Percentiles rank a stretch among this genome's conserved stretches.
phyloP scores from a whole-genome alignment of 2,797 vertebrate species.

The Lepus oiostolus region DNA sequence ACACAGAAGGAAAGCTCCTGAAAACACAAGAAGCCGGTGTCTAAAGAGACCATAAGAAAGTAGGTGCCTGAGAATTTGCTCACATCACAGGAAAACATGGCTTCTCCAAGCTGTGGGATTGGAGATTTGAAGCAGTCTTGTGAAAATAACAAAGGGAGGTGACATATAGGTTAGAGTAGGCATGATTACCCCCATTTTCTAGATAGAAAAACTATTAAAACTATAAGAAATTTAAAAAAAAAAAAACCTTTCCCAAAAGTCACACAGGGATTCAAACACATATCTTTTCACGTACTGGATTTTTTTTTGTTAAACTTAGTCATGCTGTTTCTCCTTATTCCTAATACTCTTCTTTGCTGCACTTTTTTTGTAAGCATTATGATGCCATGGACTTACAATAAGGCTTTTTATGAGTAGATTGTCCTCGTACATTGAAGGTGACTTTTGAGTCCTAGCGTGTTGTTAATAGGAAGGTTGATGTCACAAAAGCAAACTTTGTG shows the following conservation, averaged over 20 bases:
- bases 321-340: not conserved
- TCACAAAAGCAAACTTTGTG: not conserved
- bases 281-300: conserved; percentile 32
- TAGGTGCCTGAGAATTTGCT: conserved; percentile 26
- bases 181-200: not conserved
- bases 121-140: not conserved
- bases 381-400: not conserved
- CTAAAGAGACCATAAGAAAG: not conserved
- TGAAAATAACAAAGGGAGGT: conserved; percentile 12
- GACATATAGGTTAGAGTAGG: not conserved
- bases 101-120: not conserved
- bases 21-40: not conserved
- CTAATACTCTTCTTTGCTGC: not conserved
- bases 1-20: not conserved
- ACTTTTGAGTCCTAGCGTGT: not conserved
- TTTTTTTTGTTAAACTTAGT: not conserved
- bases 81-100: not conserved
- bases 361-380: not conserved
- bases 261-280: conserved; percentile 4
- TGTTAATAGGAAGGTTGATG: not conserved
- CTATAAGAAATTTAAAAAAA: not conserved
- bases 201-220: conserved; percentile 1
- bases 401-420: not conserved
- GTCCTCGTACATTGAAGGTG: not conserved
- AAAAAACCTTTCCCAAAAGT: not conserved